A percentile compares a stretch with the other conserved stretches of the same genome.
phyloP scores from a whole-genome alignment of 1,140 invertebrate genomes.

The Pseudachorutes palmiensis region DNA sequence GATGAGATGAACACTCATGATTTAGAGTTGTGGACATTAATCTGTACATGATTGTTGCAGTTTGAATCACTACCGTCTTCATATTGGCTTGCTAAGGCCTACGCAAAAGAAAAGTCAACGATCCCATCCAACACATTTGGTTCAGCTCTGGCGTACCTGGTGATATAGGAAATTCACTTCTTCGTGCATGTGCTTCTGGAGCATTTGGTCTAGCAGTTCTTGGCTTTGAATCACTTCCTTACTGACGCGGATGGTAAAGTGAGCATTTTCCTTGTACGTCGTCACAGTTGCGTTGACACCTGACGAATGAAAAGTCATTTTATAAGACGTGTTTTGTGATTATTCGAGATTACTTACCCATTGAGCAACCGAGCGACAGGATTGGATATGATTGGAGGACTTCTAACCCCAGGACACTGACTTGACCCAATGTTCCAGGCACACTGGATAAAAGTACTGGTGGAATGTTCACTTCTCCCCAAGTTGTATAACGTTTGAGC shows the following conservation, averaged over 20 bases:
- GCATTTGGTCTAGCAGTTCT: constrained; percentile 31
- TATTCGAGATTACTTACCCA: no score
- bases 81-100: no score
- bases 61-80: no score
- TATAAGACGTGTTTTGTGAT: no score
- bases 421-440: constrained; percentile 29
- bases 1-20: no score
- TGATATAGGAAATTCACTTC: constrained; percentile 35
- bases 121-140: no score
- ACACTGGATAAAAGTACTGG: constrained; percentile 34
- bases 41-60: no score
- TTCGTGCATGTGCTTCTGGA: constrained; percentile 33
- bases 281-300: constrained; percentile 35
- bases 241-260: constrained; percentile 33
- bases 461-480: constrained; percentile 36
- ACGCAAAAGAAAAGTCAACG: no score
- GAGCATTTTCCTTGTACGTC: constrained; percentile 29
- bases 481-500: constrained; percentile 29
- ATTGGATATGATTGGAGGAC: constrained; percentile 30
- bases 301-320: constrained; percentile 5
- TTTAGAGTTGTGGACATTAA: no score
- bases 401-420: constrained; percentile 22
- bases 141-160: no score
- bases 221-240: constrained; percentile 34
- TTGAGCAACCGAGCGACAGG: constrained; percentile 33